Conservation (phyloP, 2,888 invertebrate genomes). For the Drosophila koepferae region DNA sequence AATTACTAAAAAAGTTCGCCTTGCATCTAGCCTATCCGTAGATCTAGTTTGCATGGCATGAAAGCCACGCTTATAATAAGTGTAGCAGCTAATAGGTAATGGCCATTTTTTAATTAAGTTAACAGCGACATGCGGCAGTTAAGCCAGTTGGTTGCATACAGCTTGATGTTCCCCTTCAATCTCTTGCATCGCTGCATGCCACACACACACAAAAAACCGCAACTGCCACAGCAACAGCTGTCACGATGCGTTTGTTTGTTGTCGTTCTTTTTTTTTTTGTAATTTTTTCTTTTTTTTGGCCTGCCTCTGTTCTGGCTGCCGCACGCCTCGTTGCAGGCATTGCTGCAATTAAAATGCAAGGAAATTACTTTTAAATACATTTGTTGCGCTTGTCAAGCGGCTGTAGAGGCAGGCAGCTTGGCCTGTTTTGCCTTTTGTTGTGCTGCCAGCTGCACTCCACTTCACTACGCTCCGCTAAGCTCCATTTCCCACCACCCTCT, state of each 20-base stretch:
- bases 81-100: constrained; percentile 28
- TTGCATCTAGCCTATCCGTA: background rate
- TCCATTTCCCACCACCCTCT: constrained; percentile 30
- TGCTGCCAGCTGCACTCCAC: constrained; percentile 30
- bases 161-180: constrained; percentile 13
- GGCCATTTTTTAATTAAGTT: constrained; percentile 47
- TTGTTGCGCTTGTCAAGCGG: constrained; percentile 62
- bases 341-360: constrained; percentile 70
- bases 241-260: constrained; percentile 44
- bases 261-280: constrained; percentile 11
- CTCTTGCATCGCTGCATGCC: constrained; percentile 36
- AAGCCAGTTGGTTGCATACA: constrained; percentile 28
- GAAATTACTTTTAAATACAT: constrained; percentile 61
- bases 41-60: background rate
- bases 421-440: constrained; percentile 30
- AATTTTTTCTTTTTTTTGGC: constrained; percentile 17
- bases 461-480: constrained; percentile 9
- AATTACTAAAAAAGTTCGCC: background rate
- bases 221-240: constrained; percentile 22
- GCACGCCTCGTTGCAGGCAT: constrained; percentile 41
- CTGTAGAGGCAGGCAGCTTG: constrained; percentile 20
- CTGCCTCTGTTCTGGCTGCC: background rate
- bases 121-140: constrained; percentile 24
- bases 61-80: background rate
- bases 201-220: constrained; percentile 41